phyloP scores from a whole-genome alignment of 2,797 vertebrate species.

The Malurus leucopterus region DNA sequence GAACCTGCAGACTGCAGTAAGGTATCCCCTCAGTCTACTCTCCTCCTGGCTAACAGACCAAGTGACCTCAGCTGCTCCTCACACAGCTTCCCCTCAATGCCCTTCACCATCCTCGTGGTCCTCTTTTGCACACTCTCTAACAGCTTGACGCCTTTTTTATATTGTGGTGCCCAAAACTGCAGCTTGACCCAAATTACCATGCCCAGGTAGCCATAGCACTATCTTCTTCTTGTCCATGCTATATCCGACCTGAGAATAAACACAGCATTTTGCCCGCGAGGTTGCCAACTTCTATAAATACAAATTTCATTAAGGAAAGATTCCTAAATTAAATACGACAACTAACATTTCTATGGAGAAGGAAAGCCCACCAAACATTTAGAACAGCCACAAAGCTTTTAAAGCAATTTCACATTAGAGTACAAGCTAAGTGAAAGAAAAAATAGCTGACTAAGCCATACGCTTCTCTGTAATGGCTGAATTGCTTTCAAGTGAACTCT shows the following conservation, averaged over 20 bases:
- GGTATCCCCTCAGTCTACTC: not conserved
- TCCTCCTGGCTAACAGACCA: not conserved
- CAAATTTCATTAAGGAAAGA: not conserved
- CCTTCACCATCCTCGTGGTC: not conserved
- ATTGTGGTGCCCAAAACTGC: not conserved
- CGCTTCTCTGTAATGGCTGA: not conserved
- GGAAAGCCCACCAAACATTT: not conserved
- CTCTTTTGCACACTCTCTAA: not conserved
- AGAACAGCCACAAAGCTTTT: not conserved
- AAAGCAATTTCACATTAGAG: not conserved
- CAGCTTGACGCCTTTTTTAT: not conserved
- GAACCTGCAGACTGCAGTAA: accelerated
- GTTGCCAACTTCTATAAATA: not conserved
- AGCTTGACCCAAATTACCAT: not conserved
- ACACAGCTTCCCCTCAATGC: accelerated
- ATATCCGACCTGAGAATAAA: not conserved
- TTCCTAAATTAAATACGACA: not conserved
- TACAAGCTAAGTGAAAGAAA: not conserved
- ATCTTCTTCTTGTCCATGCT: not conserved
- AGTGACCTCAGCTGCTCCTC: not conserved
- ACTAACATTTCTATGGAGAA: not conserved
- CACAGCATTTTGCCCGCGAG: not conserved
- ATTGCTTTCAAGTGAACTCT: conserved; percentile 6
- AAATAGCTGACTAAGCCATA: not conserved
- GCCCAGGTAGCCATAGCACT: not conserved